Evolutionary conservation across 2,113 vertebrate genomes (phyloP).

Genomic region (Platichthys flesus): DNA sequence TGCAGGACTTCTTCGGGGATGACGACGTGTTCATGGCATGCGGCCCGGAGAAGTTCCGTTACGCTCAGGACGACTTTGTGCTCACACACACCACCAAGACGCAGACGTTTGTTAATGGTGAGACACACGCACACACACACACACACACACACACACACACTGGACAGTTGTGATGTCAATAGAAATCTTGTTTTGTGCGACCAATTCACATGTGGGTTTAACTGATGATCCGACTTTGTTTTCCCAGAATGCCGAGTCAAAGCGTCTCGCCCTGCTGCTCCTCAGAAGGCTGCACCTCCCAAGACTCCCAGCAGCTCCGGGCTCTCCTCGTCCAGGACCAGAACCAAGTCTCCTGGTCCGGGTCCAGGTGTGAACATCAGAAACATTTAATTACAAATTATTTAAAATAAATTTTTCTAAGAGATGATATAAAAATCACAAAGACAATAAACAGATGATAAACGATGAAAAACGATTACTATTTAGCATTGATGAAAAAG

Average conservation of each 20-base stretch:
- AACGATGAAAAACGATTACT: too few species aligned
- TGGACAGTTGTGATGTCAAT: too few species aligned
- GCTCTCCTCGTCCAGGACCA: slow-evolving; percentile 60
- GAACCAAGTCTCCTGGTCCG: slow-evolving; percentile 73
- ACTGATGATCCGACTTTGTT: background rate
- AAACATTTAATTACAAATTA: background rate
- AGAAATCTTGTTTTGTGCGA: too few species aligned
- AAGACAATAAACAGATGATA: too few species aligned
- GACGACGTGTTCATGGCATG: slow-evolving; percentile 98
- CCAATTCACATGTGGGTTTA: background rate
- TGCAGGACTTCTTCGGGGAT: slow-evolving; percentile 98
- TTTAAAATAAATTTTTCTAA: background rate
- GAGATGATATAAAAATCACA: too few species aligned
- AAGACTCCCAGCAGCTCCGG: slow-evolving; percentile 60
- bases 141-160: slow-evolving; percentile 6
- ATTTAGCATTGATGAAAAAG: too few species aligned
- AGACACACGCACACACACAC: slow-evolving; percentile 15
- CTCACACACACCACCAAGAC: slow-evolving; percentile 85
- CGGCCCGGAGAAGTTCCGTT: slow-evolving; percentile 95
- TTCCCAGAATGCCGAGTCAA: slow-evolving; percentile 74
- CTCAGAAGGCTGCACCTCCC: slow-evolving; percentile 53
- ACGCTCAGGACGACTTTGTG: slow-evolving; percentile 98
- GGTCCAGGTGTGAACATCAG: slow-evolving; percentile 71
- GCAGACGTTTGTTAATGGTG: slow-evolving; percentile 76
- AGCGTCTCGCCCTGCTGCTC: slow-evolving; percentile 41